Percentiles rank a stretch among this genome's conserved stretches.
Conservation (phyloP, 2,113 vertebrate genomes). For the Petrocephalus zakoni region DNA sequence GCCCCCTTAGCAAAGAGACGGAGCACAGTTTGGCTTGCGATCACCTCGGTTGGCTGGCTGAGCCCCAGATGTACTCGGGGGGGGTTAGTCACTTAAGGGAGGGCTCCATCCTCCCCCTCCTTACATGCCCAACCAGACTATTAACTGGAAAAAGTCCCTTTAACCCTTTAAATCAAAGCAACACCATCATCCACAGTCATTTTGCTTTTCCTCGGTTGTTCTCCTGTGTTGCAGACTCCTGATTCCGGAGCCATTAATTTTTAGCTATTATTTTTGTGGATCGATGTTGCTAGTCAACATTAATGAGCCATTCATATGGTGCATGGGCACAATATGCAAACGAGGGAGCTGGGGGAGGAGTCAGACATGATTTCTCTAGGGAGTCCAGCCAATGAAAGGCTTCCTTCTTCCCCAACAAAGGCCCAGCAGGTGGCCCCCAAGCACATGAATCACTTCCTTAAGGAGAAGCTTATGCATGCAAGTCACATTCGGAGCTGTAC, state of each 20-base stretch:
- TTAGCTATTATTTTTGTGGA: constrained; percentile 12
- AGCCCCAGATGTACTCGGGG: constrained; percentile 2
- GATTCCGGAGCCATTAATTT: neutral
- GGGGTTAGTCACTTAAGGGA: neutral
- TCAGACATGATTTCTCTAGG: neutral
- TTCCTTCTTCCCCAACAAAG: constrained; percentile 17
- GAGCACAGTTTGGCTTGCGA: neutral
- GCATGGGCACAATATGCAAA: neutral
- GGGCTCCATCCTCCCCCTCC: neutral
- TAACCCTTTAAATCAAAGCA: neutral
- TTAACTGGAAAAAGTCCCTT: neutral
- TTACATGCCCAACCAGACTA: neutral
- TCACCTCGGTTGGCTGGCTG: neutral
- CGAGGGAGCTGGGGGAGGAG: neutral
- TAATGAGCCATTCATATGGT: neutral
- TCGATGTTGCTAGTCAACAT: neutral
- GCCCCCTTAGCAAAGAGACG: neutral
- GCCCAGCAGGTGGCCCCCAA: constrained; percentile 8
- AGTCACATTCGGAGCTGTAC: neutral
- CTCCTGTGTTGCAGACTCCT: neutral
- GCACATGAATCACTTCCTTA: constrained; percentile 5
- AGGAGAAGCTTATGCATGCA: neutral
- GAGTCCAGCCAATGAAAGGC: neutral
- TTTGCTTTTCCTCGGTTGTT: neutral
- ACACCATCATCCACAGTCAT: neutral